Conservation (phyloP, 2,113 vertebrate genomes). For the Perognathus longimembris region DNA sequence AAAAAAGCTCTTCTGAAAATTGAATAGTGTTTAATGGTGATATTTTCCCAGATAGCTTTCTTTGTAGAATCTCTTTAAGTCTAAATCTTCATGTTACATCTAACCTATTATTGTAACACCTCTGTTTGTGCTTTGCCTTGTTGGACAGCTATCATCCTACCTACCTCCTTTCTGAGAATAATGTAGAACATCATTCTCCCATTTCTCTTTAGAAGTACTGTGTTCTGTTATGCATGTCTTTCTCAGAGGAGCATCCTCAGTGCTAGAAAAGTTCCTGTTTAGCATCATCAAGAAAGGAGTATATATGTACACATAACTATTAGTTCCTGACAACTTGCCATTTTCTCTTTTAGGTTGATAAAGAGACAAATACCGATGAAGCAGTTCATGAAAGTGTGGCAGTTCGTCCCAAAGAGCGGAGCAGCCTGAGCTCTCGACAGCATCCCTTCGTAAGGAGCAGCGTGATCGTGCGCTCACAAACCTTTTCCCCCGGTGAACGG, state of each 20-base stretch:
- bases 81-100: background rate
- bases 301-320: accelerated
- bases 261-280: background rate
- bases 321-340: background rate
- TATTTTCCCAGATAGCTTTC: background rate
- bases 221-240: background rate
- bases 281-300: background rate
- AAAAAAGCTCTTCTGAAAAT: background rate
- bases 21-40: background rate
- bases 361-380: conserved; percentile 91
- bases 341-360: conserved; percentile 87
- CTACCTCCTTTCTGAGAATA: background rate
- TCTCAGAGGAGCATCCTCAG: background rate
- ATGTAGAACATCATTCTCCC: background rate
- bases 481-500: conserved; percentile 92
- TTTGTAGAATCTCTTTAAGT: background rate
- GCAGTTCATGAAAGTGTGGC: background rate
- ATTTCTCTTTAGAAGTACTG: background rate
- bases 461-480: conserved; percentile 92
- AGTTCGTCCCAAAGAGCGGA: conserved; percentile 88
- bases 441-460: conserved; percentile 88
- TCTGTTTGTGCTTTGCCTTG: background rate
- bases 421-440: conserved; percentile 84
- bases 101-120: background rate
- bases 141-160: background rate